phyloP scores from a whole-genome alignment of 2,888 invertebrate species.

The Coleophora deauratella region DNA sequence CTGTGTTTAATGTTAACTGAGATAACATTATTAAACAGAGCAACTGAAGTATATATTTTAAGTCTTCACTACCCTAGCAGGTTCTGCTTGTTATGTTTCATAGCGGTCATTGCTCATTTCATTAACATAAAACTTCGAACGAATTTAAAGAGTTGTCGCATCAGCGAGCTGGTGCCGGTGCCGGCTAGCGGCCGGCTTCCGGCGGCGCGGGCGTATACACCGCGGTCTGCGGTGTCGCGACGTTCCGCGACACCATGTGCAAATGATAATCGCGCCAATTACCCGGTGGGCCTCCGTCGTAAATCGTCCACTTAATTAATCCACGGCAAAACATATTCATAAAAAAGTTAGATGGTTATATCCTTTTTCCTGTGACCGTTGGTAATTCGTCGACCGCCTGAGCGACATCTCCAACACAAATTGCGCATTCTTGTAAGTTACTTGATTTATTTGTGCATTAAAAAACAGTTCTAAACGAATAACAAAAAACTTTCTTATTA shows the following conservation, averaged over 20 bases:
- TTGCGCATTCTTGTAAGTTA: not conserved
- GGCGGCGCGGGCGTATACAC: not conserved
- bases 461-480: too few species aligned
- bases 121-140: too few species aligned
- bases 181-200: not conserved
- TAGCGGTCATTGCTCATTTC: not conserved
- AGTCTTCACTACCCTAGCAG: too few species aligned
- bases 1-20: constrained; percentile 13
- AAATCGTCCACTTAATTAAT: constrained; percentile 33
- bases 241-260: constrained; percentile 10
- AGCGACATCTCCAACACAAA: constrained; percentile 22
- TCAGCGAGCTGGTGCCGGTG: not conserved
- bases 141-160: not conserved
- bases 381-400: constrained; percentile 30
- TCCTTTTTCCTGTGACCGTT: constrained; percentile 37
- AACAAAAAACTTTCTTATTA: too few species aligned
- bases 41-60: too few species aligned
- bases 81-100: too few species aligned
- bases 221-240: too few species aligned
- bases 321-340: constrained; percentile 22
- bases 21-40: too few species aligned
- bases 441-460: too few species aligned
- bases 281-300: constrained; percentile 27
- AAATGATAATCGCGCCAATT: constrained; percentile 29
- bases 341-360: constrained; percentile 30